phyloP scores from a whole-genome alignment of 2,113 vertebrate genomes.

The Dipodomys spectabilis region DNA sequence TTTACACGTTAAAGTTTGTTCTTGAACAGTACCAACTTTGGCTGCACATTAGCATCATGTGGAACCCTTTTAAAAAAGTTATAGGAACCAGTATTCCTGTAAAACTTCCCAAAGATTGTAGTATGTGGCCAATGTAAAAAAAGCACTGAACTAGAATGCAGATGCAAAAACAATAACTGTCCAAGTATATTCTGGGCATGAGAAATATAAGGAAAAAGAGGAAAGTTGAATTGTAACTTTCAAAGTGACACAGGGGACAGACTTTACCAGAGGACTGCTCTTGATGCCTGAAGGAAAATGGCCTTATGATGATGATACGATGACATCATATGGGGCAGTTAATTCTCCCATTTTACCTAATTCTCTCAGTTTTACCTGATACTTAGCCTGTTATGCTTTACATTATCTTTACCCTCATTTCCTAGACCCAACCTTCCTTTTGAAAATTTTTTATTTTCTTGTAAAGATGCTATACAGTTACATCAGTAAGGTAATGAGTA shows the following conservation, averaged over 20 bases:
- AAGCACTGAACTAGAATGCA: neutral
- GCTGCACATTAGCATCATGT: neutral
- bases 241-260: neutral
- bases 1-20: neutral
- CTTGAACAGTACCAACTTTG: neutral
- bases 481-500: too few species aligned
- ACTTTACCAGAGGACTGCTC: neutral
- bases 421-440: conserved; percentile 1
- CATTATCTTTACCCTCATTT: neutral
- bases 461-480: too few species aligned
- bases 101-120: neutral
- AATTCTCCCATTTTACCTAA: neutral
- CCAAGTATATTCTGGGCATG: neutral
- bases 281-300: conserved; percentile 13
- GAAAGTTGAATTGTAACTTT: neutral
- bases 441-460: neutral
- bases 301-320: neutral
- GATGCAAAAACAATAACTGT: neutral
- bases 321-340: neutral
- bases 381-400: neutral
- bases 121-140: neutral
- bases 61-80: conserved; percentile 18
- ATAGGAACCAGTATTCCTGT: conserved; percentile 8
- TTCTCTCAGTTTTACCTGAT: neutral
- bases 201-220: neutral